Evolutionary conservation across 2,888 invertebrate species (phyloP).

Genomic region (Podabrus alpinus): DNA sequence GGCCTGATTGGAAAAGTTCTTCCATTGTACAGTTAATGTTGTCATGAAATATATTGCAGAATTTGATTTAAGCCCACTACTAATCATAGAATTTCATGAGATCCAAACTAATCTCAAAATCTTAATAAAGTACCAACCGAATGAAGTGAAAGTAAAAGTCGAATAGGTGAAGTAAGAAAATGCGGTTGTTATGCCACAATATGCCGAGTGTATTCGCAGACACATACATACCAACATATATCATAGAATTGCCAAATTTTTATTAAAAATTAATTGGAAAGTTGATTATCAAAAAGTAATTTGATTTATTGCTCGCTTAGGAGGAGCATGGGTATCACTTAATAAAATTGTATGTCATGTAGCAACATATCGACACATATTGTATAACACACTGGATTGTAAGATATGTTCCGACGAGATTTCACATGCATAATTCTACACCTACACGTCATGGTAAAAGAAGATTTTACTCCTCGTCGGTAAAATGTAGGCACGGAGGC

Average conservation of each 20-base stretch:
- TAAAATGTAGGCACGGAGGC: conserved; percentile 38
- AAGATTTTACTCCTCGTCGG: conserved; percentile 38
- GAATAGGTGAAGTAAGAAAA: neutral
- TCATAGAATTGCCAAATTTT: neutral
- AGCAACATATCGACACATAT: conserved; percentile 24
- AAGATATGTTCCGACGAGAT: conserved; percentile 18
- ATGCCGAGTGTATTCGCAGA: neutral
- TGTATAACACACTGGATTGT: conserved; percentile 25
- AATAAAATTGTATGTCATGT: conserved; percentile 24
- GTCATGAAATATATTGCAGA: no score
- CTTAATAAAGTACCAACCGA: neutral
- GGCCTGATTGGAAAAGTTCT: neutral
- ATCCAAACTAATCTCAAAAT: neutral
- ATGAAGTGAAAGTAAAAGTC: neutral
- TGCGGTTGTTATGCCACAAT: neutral
- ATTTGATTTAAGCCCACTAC: no score
- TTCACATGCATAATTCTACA: conserved; percentile 33
- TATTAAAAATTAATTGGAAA: neutral
- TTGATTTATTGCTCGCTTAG: neutral
- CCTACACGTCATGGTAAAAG: conserved; percentile 27
- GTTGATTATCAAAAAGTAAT: neutral
- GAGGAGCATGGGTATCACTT: conserved; percentile 5
- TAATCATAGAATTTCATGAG: neutral
- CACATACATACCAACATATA: neutral
- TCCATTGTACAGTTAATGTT: neutral